phyloP scores from a whole-genome alignment of 1,140 invertebrate species.

The Nephila pilipes region DNA sequence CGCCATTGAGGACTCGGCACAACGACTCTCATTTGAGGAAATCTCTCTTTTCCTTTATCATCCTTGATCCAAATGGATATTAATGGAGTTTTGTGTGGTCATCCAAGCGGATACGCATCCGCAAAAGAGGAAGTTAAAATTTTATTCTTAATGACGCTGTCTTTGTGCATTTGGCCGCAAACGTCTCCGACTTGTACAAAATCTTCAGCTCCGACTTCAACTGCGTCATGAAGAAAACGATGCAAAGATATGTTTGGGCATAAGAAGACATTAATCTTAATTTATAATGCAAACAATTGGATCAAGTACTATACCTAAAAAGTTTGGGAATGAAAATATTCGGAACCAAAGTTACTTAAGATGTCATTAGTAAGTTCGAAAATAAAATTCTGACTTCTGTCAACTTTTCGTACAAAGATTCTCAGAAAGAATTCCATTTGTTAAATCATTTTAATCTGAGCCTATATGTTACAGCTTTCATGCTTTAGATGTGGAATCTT shows the following conservation, averaged over 20 bases:
- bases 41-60: conserved; percentile 65
- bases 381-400: neutral
- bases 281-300: conserved; percentile 62
- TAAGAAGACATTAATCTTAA: conserved; percentile 68
- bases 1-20: neutral
- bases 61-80: conserved; percentile 67
- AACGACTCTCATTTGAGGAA: conserved; percentile 52
- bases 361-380: neutral
- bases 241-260: conserved; percentile 3
- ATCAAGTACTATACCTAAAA: neutral
- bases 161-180: conserved; percentile 69
- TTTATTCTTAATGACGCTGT: conserved; percentile 72
- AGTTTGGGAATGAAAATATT: neutral
- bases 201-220: conserved; percentile 16
- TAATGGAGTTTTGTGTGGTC: conserved; percentile 70
- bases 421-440: too few relatives aligned
- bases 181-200: conserved; percentile 40
- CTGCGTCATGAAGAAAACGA: neutral
- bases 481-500: too few relatives aligned
- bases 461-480: too few relatives aligned
- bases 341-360: neutral
- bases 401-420: neutral
- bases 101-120: conserved; percentile 64
- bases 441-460: too few relatives aligned
- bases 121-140: conserved; percentile 67